Evolutionary conservation across 2,888 invertebrate genomes (phyloP), one percentile per base, ranked within the genome.

Genomic region (Exocentrus adspersus): DNA sequence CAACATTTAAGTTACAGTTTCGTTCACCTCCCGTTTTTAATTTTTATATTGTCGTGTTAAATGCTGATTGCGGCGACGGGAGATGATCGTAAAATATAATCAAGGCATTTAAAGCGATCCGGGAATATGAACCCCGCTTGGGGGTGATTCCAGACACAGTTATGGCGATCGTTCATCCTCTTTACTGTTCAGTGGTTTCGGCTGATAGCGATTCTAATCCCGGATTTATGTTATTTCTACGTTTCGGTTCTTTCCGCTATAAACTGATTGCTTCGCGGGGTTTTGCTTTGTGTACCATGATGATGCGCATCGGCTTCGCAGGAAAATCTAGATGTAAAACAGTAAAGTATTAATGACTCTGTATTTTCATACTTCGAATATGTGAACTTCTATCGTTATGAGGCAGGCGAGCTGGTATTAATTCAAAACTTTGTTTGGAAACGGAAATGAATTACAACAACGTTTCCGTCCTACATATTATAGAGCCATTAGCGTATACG

Each of bases 171-270:
- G 72, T 70, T 77, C 76, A 79, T 79, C 80, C 79, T 77, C 78
- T 80, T 80, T 79, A 79, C 79, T 79, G 81, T 77, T 81, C 81
- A 80, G 78, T 82, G 81, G 79, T 76, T 79, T 73, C 76, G 73
- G 64, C 78, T 77, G 82, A 82, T 82, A 82, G 80, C 79, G 75
- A 71, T 73, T 73, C 74, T 82, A 82, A 82, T 81, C 81, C 80
- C 64, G 78, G 82, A 82, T 82, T 82, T 82, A 82, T 82, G 82
- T 80, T 79, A 80, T 81, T 81, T 79, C 80, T 75, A 73, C 77
- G 75, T 77, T 78, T 77, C 68, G 62, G 69, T 66, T 65, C 64
- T 64, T 70, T 68, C 57, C 69, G 64, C 71, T 60, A 68, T 69
- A 70, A 65, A 70, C 62, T 66, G 70, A 68, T 72, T 70, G 69